Conservation (phyloP, 2,888 invertebrate genomes). For the Clitarchus hookeri region DNA sequence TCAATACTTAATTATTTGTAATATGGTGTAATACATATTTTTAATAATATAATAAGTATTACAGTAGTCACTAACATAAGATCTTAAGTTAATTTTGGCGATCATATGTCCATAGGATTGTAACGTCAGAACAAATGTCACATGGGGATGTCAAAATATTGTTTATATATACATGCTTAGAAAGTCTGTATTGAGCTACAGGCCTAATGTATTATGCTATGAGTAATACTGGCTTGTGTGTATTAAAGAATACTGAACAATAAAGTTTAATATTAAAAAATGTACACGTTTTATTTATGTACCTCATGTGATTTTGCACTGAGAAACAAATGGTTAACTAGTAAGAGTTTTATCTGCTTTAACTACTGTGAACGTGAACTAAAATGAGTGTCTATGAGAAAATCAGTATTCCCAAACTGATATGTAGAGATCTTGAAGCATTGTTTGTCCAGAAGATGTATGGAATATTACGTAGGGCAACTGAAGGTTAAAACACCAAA, state of each 20-base stretch:
- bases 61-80: slow-evolving; percentile 3
- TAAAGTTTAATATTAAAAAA: neutral
- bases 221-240: slow-evolving; percentile 8
- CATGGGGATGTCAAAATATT: neutral
- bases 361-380: no score
- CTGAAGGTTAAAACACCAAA: no score
- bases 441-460: no score
- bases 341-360: no score
- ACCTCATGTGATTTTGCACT: neutral
- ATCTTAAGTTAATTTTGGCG: neutral
- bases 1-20: neutral
- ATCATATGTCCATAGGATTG: neutral
- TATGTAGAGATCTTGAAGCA: no score
- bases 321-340: neutral
- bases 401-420: no score
- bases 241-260: neutral
- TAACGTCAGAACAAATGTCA: neutral
- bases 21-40: slow-evolving; percentile 14
- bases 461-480: no score
- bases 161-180: neutral
- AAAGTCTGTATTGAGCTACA: neutral
- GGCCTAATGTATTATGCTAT: slow-evolving; percentile 1
- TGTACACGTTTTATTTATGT: neutral
- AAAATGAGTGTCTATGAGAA: no score
- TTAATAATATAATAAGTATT: neutral